A percentile compares a stretch with the other conserved stretches of the same genome.
These are phyloP conservation scores for Epinephelus awoara DNA, from an alignment of 2,797 vertebrate species.

Conservation along the genomic window DNA sequence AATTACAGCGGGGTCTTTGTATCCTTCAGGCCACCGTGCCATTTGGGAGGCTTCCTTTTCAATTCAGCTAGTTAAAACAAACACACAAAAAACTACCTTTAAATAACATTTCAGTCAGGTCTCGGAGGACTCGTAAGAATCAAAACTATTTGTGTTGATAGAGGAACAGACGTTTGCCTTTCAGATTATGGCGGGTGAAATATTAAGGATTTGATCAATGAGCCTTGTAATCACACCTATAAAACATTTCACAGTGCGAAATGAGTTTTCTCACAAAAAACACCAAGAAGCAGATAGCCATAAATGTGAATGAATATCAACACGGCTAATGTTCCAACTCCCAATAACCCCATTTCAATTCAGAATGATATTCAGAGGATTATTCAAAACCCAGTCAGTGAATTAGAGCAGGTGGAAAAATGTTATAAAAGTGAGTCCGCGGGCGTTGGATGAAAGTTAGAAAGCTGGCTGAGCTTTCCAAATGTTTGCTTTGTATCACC, in stretches of 20 bases:
- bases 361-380: constrained; percentile 19
- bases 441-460: constrained; percentile 39
- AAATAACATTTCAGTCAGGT: constrained; percentile 12
- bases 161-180: constrained; percentile 41
- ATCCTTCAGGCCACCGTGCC: background rate
- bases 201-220: constrained; percentile 64
- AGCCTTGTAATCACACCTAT: constrained; percentile 62
- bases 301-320: constrained; percentile 58
- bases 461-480: constrained; percentile 37
- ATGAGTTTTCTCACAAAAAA: constrained; percentile 59
- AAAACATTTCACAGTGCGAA: constrained; percentile 56
- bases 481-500: constrained; percentile 60
- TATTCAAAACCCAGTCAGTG: constrained; percentile 42
- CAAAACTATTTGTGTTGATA: constrained; percentile 36
- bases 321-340: constrained; percentile 35
- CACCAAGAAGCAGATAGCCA: constrained; percentile 40
- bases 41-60: background rate
- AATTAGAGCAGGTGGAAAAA: constrained; percentile 21
- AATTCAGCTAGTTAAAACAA: background rate
- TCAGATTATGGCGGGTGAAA: constrained; percentile 40
- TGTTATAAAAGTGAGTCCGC: constrained; percentile 40
- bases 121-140: constrained; percentile 41
- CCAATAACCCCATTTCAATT: constrained; percentile 33
- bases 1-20: constrained; percentile 23
- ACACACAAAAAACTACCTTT: constrained; percentile 14